These are phyloP conservation scores for Drosophila sulfurigaster DNA, from an alignment of 1,140 invertebrate genomes.

Conservation along the genomic window DNA sequence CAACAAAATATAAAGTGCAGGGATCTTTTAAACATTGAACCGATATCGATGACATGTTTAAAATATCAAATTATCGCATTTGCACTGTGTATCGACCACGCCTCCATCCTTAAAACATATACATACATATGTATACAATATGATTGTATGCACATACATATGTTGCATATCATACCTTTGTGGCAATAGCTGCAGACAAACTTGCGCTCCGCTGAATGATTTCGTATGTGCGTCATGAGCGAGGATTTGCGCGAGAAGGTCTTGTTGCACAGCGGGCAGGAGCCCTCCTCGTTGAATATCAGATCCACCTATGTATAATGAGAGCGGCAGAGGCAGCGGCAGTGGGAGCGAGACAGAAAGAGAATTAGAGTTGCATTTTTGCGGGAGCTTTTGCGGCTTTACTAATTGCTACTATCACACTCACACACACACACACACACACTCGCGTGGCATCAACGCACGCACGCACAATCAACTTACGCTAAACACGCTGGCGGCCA, in stretches of 20 bases:
- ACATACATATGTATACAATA: not conserved
- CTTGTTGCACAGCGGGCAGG: conserved; percentile 87
- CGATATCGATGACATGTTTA: too few species aligned
- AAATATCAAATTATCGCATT: too few species aligned
- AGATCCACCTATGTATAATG: conserved; percentile 74
- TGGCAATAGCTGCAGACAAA: conserved; percentile 87
- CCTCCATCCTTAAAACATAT: not conserved
- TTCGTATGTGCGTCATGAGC: conserved; percentile 87
- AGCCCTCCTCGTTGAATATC: conserved; percentile 85
- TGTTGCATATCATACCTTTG: conserved; percentile 85
- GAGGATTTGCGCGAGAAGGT: conserved; percentile 87
- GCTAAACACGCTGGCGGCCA: conserved; percentile 76
- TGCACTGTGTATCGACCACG: too few species aligned
- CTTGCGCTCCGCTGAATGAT: conserved; percentile 87
- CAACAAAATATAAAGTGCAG: not conserved
- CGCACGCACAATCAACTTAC: conserved; percentile 49
- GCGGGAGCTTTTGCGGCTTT: conserved; percentile 28
- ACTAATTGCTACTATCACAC: conserved; percentile 30
- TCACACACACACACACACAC: conserved; percentile 17
- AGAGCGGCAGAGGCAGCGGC: not conserved
- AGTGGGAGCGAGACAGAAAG: not conserved
- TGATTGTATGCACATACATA: not conserved
- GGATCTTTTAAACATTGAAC: too few species aligned
- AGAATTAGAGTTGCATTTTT: conserved; percentile 16
- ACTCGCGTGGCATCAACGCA: conserved; percentile 5